Conservation (phyloP, 2,888 invertebrate genomes). For the Eupithecia inturbata region DNA sequence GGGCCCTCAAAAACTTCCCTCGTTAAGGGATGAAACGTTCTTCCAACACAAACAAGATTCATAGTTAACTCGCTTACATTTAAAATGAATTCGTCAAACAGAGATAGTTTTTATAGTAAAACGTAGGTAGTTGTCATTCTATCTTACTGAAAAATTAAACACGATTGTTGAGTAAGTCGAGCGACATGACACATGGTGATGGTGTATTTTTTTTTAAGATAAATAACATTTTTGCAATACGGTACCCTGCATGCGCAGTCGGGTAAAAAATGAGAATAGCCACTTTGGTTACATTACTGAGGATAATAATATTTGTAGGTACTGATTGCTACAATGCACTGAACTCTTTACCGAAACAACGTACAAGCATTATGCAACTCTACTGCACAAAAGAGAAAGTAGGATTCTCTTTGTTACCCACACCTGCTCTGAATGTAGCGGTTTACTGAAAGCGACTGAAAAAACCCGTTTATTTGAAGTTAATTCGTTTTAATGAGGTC, state of each 20-base stretch:
- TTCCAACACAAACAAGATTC: no score
- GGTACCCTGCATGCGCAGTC: not conserved
- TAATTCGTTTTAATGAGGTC: not conserved
- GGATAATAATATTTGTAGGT: not conserved
- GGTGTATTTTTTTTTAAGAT: no score
- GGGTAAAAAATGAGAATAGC: not conserved
- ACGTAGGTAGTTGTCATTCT: no score
- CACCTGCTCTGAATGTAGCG: not conserved
- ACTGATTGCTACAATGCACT: not conserved
- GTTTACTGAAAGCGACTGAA: slow-evolving; percentile 12
- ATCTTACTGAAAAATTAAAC: no score
- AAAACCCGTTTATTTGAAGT: not conserved
- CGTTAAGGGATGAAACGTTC: no score
- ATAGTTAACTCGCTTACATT: no score
- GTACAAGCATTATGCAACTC: slow-evolving; percentile 20
- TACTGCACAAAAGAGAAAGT: slow-evolving; percentile 27
- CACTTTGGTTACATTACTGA: not conserved
- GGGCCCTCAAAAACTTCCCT: no score
- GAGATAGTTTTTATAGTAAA: no score
- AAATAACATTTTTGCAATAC: no score
- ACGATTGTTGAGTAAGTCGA: no score
- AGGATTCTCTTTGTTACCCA: slow-evolving; percentile 13
- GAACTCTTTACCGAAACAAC: slow-evolving; percentile 8
- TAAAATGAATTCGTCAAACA: no score
- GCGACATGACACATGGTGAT: no score